Percentiles rank a stretch among this genome's conserved stretches.
These are phyloP conservation scores for Cosmia pyralina DNA, from an alignment of 2,888 invertebrate species.

Conservation along the genomic window DNA sequence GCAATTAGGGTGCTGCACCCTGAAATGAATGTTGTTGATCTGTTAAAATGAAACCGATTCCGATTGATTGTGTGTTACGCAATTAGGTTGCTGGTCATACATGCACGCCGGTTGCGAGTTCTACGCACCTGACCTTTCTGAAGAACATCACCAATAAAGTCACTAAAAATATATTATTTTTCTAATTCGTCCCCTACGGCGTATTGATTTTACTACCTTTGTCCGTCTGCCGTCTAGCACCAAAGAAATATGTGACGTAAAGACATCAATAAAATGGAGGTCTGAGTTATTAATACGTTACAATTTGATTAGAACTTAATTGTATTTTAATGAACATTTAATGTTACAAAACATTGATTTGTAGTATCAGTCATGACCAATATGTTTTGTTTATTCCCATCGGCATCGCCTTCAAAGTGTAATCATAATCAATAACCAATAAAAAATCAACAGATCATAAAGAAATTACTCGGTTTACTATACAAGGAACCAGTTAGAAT, in stretches of 20 bases:
- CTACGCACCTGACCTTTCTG: not conserved
- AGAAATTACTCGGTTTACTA: slow-evolving; percentile 8
- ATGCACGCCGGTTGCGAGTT: not conserved
- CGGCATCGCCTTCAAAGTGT: slow-evolving; percentile 20
- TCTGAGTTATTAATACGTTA: not conserved
- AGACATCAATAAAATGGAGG: not conserved
- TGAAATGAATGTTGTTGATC: no score
- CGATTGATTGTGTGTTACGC: no score
- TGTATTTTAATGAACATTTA: slow-evolving; percentile 11
- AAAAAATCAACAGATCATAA: slow-evolving; percentile 39
- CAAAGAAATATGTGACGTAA: slow-evolving; percentile 1
- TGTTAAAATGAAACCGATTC: no score
- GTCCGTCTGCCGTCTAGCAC: not conserved
- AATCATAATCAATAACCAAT: slow-evolving; percentile 39
- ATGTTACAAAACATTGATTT: slow-evolving; percentile 5
- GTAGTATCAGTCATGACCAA: not conserved
- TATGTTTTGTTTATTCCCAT: not conserved
- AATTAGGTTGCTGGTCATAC: no score
- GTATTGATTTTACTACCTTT: not conserved
- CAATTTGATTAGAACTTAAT: slow-evolving; percentile 19
- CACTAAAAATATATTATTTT: not conserved
- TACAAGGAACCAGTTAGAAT: slow-evolving; percentile 43
- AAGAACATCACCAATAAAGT: not conserved
- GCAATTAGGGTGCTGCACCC: no score
- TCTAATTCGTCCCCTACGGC: not conserved